Evolutionary conservation across 2,888 invertebrate species (phyloP).

Genomic region (Electrophaes corylata): DNA sequence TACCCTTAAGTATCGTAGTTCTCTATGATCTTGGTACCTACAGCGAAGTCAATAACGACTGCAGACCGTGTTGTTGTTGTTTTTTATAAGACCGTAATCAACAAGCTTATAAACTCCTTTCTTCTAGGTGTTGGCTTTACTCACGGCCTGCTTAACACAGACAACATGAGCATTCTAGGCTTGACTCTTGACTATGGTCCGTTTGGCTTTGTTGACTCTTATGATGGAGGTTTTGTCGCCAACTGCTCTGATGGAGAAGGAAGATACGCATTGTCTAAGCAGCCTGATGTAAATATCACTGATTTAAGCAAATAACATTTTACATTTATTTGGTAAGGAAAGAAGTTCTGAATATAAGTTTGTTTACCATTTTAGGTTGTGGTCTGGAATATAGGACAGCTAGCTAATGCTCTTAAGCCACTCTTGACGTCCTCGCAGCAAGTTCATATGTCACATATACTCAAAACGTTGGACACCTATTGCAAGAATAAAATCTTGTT

Average conservation of each 20-base stretch:
- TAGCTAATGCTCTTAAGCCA: conserved; percentile 84
- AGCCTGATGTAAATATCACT: conserved; percentile 84
- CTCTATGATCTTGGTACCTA: too few relatives aligned
- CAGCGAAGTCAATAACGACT: too few relatives aligned
- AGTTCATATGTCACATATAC: conserved; percentile 71
- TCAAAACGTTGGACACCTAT: conserved; percentile 75
- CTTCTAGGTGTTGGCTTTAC: conserved; percentile 81
- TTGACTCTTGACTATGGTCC: conserved; percentile 88
- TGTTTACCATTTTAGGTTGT: conserved; percentile 64
- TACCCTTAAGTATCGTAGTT: too few relatives aligned
- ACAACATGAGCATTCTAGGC: conserved; percentile 87
- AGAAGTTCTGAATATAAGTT: background rate
- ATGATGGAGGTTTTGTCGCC: conserved; percentile 85
- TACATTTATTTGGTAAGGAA: too few relatives aligned
- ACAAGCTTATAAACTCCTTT: background rate
- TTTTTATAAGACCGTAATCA: too few relatives aligned
- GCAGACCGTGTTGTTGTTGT: too few relatives aligned
- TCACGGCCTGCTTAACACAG: conserved; percentile 86
- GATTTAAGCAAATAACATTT: too few relatives aligned
- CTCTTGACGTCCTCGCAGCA: conserved; percentile 73
- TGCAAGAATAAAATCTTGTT: conserved; percentile 79
- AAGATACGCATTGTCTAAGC: conserved; percentile 84
- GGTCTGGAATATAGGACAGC: conserved; percentile 86
- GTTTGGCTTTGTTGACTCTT: conserved; percentile 87
- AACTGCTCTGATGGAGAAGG: conserved; percentile 87